Conservation (phyloP, 2,113 vertebrate genomes). For the Amphiprion ocellaris region DNA sequence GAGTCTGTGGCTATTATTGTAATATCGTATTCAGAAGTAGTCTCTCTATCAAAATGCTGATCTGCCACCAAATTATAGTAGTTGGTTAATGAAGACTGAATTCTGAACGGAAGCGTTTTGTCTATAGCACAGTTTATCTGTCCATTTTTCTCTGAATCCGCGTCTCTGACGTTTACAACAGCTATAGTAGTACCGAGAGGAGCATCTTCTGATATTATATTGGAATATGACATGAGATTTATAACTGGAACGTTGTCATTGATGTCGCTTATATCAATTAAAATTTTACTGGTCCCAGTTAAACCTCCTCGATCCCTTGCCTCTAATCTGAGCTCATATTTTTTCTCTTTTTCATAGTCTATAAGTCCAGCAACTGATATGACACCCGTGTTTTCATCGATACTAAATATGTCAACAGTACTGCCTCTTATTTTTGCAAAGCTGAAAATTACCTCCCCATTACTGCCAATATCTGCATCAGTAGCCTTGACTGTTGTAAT, state of each 20-base stretch:
- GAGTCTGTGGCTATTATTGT: conserved; percentile 54
- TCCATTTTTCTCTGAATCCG: conserved; percentile 66
- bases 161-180: conserved; percentile 72
- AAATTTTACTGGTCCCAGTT: conserved; percentile 54
- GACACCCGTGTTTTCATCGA: conserved; percentile 55
- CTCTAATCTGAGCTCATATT: conserved; percentile 63
- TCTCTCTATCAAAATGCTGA: conserved; percentile 60
- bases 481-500: conserved; percentile 78
- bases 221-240: conserved; percentile 74
- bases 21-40: conserved; percentile 47
- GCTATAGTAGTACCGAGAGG: conserved; percentile 46
- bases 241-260: conserved; percentile 77
- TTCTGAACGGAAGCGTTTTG: conserved; percentile 61
- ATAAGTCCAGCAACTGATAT: conserved; percentile 27
- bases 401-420: conserved; percentile 27
- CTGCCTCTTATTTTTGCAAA: conserved; percentile 31
- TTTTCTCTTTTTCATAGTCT: conserved; percentile 61
- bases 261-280: conserved; percentile 69
- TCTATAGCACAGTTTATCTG: conserved; percentile 57
- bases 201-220: conserved; percentile 44
- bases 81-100: conserved; percentile 50
- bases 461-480: conserved; percentile 80
- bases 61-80: conserved; percentile 59
- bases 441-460: conserved; percentile 54
- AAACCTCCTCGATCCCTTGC: conserved; percentile 67